Evolutionary conservation across 2,888 invertebrate species (phyloP), one percentile per base, ranked within the genome.

Genomic region (Drosophila formosana): DNA sequence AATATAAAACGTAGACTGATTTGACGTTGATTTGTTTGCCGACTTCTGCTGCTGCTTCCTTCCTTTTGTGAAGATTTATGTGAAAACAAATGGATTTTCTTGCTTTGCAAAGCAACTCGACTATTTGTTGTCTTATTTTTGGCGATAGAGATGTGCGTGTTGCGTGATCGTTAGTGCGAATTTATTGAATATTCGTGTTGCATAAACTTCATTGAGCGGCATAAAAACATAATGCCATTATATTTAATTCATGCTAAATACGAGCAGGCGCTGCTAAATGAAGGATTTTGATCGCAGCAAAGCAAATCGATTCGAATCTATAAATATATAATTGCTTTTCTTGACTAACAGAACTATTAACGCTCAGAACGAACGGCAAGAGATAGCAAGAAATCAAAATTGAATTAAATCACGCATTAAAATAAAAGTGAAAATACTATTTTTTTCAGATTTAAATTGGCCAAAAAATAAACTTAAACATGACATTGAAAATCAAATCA

Each of bases 1-100:
- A 9, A 3, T 13, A 51, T 46, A 52, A 25, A 46, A 46, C 34
- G 32, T 13, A 55, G 72, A 51, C 45, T 66, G 72, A 72, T 77
- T 75, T 75, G 77, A 71, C 72, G 58, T 75, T 47, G 57, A 75
- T 75, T 75, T 75, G 78, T 74, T 74, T 64, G 69, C 53, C 65
- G 45, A 56, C 41, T 43, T 9, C 51, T 65, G 53, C 6, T n/a
- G 7, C 18, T 41, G 39, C 9, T 64, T 56, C 37, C 34, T n/a
- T 32, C 26, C 49, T 55, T 66, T 64, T 72, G 63, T 72, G 30
- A 30, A 47, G 60, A 64, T 63, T 74, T 60, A 60, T 57, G 47
- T 49, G 52, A 43, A 53, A 41, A 64, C 39, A 74, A 74, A 65
- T 74, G 68, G 51, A 63, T 62, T 71, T 72, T 57, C 58, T 66